Conservation (phyloP, 2,797 vertebrate genomes). For the Anguilla marmorata region DNA sequence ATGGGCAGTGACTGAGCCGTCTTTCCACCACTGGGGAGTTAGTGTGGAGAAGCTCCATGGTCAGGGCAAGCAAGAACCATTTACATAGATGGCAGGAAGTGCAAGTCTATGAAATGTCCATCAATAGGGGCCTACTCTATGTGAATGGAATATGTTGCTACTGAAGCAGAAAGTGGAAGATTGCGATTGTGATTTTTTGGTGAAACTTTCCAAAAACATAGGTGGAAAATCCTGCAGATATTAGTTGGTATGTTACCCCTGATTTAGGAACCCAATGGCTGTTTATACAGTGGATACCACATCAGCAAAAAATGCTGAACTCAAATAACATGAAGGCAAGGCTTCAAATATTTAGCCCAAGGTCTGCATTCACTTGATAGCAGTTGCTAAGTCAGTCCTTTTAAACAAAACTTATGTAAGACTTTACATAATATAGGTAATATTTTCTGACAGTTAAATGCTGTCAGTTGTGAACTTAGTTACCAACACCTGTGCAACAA, state of each 20-base stretch:
- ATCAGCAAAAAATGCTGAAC: not conserved
- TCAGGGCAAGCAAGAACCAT: no score
- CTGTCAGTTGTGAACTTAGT: not conserved
- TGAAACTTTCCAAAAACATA: no score
- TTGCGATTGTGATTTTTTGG: no score
- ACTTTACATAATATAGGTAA: slow-evolving; percentile 3
- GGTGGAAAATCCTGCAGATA: no score
- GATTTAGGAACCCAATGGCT: not conserved
- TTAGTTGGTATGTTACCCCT: not conserved
- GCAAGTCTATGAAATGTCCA: no score
- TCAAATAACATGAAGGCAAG: not conserved
- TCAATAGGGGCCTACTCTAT: no score
- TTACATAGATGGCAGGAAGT: no score
- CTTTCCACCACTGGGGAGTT: no score
- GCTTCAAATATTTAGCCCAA: slow-evolving; percentile 5
- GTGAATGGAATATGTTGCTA: no score
- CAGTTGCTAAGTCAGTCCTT: slow-evolving; percentile 7
- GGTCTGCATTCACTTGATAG: not conserved
- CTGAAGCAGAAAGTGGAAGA: no score
- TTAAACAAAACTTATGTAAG: not conserved
- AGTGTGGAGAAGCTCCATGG: no score
- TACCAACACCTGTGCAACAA: not conserved
- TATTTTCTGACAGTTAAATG: not conserved
- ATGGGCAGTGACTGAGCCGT: no score
- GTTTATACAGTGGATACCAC: not conserved